Conservation (phyloP, 2,888 invertebrate species). For the Crossocerus cetratus region DNA sequence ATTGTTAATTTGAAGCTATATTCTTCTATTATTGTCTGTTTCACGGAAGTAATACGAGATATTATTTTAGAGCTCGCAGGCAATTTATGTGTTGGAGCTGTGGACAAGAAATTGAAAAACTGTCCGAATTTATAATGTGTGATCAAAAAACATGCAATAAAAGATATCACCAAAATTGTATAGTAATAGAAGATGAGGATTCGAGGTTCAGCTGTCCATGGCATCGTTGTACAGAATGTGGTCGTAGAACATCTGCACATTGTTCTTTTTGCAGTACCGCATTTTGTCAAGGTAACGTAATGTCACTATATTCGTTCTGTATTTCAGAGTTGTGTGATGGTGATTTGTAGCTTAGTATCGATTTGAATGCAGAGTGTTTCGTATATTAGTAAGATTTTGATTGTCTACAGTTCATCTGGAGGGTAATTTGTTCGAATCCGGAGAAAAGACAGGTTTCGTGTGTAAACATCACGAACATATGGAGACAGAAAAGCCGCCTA, state of each 20-base stretch:
- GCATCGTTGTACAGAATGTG: constrained; percentile 70
- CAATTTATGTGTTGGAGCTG: constrained; percentile 66
- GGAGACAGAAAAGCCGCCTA: constrained; percentile 42
- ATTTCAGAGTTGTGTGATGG: no score
- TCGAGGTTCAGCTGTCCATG: constrained; percentile 70
- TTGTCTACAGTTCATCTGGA: constrained; percentile 64
- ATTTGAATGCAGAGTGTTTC: neutral
- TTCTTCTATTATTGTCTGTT: neutral
- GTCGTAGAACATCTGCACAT: constrained; percentile 65
- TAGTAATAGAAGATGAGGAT: constrained; percentile 58
- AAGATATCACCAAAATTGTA: constrained; percentile 67
- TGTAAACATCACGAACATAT: constrained; percentile 65
- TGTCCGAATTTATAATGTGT: constrained; percentile 59
- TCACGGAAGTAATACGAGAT: no score
- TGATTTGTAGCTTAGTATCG: neutral
- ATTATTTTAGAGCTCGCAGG: constrained; percentile 47
- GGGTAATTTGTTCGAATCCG: constrained; percentile 64
- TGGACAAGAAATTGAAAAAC: constrained; percentile 56
- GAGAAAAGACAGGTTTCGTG: constrained; percentile 58
- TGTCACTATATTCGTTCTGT: no score
- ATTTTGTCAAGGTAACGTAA: constrained; percentile 68
- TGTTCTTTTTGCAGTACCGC: constrained; percentile 71
- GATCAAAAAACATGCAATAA: constrained; percentile 68
- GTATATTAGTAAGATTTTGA: constrained; percentile 15
- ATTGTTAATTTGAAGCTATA: neutral